Evolutionary conservation across 2,888 invertebrate species (phyloP).

Genomic region (Protodeltote pygarga): DNA sequence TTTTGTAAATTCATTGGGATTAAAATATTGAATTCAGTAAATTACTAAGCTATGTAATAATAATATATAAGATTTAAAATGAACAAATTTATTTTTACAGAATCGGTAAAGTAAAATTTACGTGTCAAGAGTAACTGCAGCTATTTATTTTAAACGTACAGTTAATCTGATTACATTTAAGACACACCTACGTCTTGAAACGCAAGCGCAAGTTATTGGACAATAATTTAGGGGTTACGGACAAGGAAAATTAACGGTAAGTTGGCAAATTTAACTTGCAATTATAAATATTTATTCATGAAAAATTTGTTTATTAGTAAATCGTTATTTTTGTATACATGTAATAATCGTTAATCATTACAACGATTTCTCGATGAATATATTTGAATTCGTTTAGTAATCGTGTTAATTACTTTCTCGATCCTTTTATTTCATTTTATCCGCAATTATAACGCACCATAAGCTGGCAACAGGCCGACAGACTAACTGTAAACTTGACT

Average conservation of each 20-base stretch:
- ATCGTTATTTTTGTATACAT: no score
- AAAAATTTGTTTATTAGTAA: slow-evolving; percentile 6
- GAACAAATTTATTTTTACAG: no score
- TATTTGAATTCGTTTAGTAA: slow-evolving; percentile 17
- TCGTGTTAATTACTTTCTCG: slow-evolving; percentile 4
- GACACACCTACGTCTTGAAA: slow-evolving; percentile 3
- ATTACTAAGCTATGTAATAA: no score
- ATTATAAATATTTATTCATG: slow-evolving; percentile 7
- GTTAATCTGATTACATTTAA: slow-evolving; percentile 31
- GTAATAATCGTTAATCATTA: slow-evolving; percentile 1
- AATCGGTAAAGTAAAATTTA: no score
- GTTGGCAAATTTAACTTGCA: not conserved
- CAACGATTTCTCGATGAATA: slow-evolving; percentile 4
- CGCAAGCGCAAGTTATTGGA: slow-evolving; percentile 29
- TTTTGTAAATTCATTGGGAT: no score
- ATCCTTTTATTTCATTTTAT: slow-evolving; percentile 45
- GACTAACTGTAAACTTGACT: slow-evolving; percentile 79
- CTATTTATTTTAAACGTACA: slow-evolving; percentile 30
- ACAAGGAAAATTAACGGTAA: slow-evolving; percentile 26
- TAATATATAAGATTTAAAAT: no score
- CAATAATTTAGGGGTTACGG: slow-evolving; percentile 28
- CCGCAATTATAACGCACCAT: slow-evolving; percentile 65
- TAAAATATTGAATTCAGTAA: no score
- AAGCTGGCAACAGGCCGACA: slow-evolving; percentile 67
- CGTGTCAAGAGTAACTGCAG: no score